Conservation (phyloP, 2,113 vertebrate genomes). For the Ceratotherium simum region DNA sequence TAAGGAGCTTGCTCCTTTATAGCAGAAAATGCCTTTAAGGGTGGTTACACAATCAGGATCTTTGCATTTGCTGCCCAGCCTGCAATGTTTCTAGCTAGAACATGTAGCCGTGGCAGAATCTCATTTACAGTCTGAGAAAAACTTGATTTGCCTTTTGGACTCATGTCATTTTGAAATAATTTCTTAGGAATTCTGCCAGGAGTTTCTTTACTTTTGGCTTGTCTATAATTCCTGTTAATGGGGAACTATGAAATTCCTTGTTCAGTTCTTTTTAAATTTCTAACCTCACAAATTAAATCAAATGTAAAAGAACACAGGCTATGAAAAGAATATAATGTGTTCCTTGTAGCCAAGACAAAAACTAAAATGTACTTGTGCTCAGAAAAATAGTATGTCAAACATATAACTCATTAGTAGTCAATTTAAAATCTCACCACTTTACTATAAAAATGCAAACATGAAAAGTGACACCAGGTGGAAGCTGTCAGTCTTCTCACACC, state of each 20-base stretch:
- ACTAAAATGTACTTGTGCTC: neutral
- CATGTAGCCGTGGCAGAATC: neutral
- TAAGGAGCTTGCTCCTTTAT: neutral
- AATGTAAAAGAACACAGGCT: neutral
- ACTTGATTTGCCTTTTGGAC: neutral
- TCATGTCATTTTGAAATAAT: neutral
- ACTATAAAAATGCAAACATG: neutral
- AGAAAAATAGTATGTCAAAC: neutral
- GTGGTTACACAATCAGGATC: neutral
- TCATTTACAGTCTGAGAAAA: neutral
- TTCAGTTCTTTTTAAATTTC: conserved; percentile 2
- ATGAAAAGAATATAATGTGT: neutral
- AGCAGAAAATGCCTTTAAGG: neutral
- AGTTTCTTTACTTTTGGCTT: neutral
- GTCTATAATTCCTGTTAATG: neutral
- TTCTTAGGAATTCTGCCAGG: neutral
- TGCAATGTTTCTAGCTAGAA: neutral
- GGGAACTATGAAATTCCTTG: conserved; percentile 6
- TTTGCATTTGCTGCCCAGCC: neutral
- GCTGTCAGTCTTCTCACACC: neutral
- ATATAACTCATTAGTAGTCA: neutral
- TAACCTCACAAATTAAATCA: neutral
- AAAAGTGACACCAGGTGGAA: neutral
- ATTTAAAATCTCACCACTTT: neutral
- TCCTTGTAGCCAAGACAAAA: neutral